Evolutionary conservation across 1,140 invertebrate species (phyloP).

Genomic region (Brachionus koreanus): DNA sequence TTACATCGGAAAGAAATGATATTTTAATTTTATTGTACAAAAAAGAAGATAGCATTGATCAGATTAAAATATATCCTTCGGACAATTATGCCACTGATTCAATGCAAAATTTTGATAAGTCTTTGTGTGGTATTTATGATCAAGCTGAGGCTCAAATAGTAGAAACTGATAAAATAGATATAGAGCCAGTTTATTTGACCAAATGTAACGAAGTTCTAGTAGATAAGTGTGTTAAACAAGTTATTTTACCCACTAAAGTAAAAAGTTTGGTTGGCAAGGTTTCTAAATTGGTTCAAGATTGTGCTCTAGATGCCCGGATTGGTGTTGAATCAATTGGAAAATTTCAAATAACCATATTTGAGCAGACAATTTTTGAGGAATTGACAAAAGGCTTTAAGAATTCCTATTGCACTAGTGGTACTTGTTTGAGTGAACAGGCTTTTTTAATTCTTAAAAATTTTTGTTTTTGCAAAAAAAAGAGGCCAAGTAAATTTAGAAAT

Average conservation of each 20-base stretch:
- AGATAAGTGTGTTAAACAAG: not conserved
- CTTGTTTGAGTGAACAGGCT: not conserved
- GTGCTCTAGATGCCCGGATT: not conserved
- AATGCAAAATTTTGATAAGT: conserved; percentile 2
- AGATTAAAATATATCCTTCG: conserved; percentile 8
- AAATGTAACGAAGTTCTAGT: not conserved
- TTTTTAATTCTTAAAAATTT: not conserved
- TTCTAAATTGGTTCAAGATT: not conserved
- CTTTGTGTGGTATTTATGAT: not conserved
- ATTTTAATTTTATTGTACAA: conserved; percentile 4
- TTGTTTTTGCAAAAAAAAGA: not conserved
- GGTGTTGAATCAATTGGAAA: not conserved
- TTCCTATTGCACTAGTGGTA: not conserved
- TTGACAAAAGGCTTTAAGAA: not conserved
- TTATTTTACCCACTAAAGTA: not conserved
- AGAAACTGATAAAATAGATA: not conserved
- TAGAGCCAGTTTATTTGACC: not conserved
- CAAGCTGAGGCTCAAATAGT: not conserved
- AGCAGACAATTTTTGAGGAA: conserved; percentile 8
- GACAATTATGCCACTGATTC: not conserved
- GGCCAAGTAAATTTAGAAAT: not conserved
- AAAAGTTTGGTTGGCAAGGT: not conserved
- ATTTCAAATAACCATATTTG: conserved; percentile 1
- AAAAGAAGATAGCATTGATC: not conserved
- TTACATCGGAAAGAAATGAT: conserved; percentile 6